A percentile compares a stretch with the other conserved stretches of the same genome.
phyloP scores from a whole-genome alignment of 1,140 invertebrate species.

The Aphis gossypii region DNA sequence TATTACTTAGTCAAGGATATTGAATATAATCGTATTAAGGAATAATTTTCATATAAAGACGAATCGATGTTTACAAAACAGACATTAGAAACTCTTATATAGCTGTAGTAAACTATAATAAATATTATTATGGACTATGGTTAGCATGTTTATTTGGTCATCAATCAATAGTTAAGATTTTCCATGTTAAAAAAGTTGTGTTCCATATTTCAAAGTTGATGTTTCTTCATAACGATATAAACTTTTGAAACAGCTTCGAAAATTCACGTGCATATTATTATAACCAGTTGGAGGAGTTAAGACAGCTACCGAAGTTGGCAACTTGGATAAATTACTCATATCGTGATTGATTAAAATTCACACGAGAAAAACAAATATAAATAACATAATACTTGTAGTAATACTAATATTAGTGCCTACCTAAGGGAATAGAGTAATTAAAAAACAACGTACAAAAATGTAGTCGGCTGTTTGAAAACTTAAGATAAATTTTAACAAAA shows the following conservation, averaged over 20 bases:
- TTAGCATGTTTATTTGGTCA: background rate
- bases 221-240: background rate
- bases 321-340: conserved; percentile 32
- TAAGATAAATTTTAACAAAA: too few species aligned
- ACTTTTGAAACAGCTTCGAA: background rate
- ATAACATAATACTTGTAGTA: background rate
- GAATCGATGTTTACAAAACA: background rate
- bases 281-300: conserved; percentile 17
- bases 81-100: background rate
- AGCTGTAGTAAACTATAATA: background rate
- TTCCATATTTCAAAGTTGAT: background rate
- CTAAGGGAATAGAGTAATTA: background rate
- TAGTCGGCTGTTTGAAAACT: too few species aligned
- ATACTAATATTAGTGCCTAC: background rate
- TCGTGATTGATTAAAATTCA: conserved; percentile 17
- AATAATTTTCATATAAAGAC: background rate
- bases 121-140: background rate
- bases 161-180: conserved; percentile 32
- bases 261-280: background rate
- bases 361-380: background rate
- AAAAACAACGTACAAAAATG: background rate
- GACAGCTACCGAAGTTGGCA: conserved; percentile 27
- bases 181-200: background rate
- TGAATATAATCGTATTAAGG: background rate
- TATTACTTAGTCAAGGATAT: background rate